Evolutionary conservation across 2,888 invertebrate species (phyloP).

Genomic region (Adelognathus sp.): DNA sequence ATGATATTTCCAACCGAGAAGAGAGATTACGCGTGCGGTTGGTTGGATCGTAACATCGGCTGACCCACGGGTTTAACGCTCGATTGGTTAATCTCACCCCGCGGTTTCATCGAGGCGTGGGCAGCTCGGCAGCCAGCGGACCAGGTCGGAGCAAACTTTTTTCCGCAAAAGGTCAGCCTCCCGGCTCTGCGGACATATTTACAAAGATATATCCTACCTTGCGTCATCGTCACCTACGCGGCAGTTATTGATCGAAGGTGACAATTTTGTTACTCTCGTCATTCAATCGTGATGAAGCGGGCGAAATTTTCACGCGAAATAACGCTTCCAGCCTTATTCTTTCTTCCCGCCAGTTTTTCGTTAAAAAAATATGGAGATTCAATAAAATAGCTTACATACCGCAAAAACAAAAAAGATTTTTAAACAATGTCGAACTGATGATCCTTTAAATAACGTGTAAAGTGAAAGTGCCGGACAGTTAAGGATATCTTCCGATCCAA

Average conservation of each 20-base stretch:
- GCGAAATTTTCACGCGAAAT: background rate
- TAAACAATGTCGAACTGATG: no score
- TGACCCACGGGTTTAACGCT: constrained; percentile 45
- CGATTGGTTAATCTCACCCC: constrained; percentile 49
- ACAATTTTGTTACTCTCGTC: background rate
- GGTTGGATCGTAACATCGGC: constrained; percentile 36
- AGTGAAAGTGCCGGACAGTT: no score
- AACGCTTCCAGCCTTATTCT: no score
- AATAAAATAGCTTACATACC: no score
- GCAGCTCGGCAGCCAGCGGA: constrained; percentile 12
- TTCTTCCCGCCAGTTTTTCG: no score
- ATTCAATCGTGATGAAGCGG: background rate
- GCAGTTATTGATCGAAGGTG: constrained; percentile 26
- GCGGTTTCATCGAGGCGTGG: constrained; percentile 8
- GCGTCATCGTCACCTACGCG: background rate
- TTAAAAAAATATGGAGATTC: no score
- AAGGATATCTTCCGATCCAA: no score
- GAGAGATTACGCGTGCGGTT: constrained; percentile 56
- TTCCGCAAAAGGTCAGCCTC: constrained; percentile 32
- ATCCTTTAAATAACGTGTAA: no score
- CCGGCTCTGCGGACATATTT: constrained; percentile 11
- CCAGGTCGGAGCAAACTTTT: constrained; percentile 1
- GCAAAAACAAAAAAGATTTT: no score
- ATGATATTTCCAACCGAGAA: constrained; percentile 26
- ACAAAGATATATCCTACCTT: constrained; percentile 20